Evolutionary conservation across 1,140 invertebrate genomes (phyloP).

Genomic region (Drosophila varians): DNA sequence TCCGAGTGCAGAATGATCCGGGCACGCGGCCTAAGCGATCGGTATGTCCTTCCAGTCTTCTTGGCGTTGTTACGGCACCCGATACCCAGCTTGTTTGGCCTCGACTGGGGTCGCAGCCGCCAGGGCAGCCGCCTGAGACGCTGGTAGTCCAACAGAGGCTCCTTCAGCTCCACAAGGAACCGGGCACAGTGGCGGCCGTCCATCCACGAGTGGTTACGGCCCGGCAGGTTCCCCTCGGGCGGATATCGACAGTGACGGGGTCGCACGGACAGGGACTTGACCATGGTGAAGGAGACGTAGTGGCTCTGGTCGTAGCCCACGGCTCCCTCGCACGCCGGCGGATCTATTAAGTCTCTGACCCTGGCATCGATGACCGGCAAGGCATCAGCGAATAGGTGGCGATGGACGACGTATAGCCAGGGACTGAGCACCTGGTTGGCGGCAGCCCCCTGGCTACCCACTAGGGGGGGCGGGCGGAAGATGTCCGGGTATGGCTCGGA

Average conservation of each 20-base stretch:
- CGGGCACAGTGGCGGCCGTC: neutral
- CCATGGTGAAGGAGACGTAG: neutral
- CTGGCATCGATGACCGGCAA: neutral
- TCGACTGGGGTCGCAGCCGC: neutral
- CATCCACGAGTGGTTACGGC: neutral
- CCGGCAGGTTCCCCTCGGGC: neutral
- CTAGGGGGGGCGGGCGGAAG: neutral
- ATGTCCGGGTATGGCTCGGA: neutral
- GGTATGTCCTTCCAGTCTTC: neutral
- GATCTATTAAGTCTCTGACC: neutral
- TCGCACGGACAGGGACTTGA: neutral
- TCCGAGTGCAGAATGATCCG: neutral
- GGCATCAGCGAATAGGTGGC: neutral
- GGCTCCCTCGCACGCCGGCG: neutral
- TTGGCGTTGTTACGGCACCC: neutral
- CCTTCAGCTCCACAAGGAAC: neutral
- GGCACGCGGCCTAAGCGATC: neutral
- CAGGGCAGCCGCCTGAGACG: neutral
- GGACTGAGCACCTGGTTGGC: neutral
- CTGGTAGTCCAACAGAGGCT: neutral
- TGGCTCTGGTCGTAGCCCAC: constrained; percentile 5
- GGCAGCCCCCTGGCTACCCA: neutral
- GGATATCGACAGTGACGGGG: neutral
- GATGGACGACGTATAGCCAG: neutral
- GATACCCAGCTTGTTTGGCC: neutral